A percentile compares a stretch with the other conserved stretches of the same genome.
These are phyloP conservation scores for Dexiosoma caninum DNA, from an alignment of 2,888 invertebrate genomes.

Conservation along the genomic window DNA sequence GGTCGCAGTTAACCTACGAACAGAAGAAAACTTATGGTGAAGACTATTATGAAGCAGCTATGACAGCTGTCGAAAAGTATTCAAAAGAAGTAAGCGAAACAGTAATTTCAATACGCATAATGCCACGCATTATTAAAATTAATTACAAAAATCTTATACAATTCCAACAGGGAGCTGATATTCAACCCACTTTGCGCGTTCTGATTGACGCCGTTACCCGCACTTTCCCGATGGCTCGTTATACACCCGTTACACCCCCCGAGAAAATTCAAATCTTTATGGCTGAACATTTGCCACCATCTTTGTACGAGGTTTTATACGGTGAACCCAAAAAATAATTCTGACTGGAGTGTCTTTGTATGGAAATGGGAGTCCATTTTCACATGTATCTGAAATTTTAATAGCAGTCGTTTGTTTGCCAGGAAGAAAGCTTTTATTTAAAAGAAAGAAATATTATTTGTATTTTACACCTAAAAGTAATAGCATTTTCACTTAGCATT, in stretches of 20 bases:
- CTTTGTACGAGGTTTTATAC: constrained; percentile 89
- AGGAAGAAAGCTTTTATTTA: neutral
- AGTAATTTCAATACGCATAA: no score
- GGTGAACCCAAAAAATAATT: constrained; percentile 67
- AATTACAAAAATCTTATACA: constrained; percentile 49
- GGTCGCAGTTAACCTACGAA: constrained; percentile 86
- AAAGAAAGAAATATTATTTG: constrained; percentile 12
- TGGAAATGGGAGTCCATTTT: neutral
- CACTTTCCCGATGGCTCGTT: constrained; percentile 89
- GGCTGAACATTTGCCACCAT: constrained; percentile 88
- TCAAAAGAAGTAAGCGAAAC: constrained; percentile 81
- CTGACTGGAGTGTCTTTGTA: no score
- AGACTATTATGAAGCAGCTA: constrained; percentile 89
- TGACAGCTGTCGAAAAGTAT: constrained; percentile 88
- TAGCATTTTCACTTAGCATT: constrained; percentile 62
- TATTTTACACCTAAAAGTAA: constrained; percentile 9
- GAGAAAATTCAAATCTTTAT: constrained; percentile 89
- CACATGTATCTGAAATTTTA: neutral
- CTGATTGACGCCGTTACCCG: constrained; percentile 87
- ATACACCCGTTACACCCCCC: constrained; percentile 88
- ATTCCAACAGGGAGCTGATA: constrained; percentile 83
- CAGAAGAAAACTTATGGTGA: constrained; percentile 89
- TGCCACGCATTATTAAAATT: no score
- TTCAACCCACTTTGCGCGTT: constrained; percentile 86
- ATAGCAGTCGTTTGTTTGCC: neutral